Conservation (phyloP, 2,888 invertebrate species). For the Tinea trinotella region DNA sequence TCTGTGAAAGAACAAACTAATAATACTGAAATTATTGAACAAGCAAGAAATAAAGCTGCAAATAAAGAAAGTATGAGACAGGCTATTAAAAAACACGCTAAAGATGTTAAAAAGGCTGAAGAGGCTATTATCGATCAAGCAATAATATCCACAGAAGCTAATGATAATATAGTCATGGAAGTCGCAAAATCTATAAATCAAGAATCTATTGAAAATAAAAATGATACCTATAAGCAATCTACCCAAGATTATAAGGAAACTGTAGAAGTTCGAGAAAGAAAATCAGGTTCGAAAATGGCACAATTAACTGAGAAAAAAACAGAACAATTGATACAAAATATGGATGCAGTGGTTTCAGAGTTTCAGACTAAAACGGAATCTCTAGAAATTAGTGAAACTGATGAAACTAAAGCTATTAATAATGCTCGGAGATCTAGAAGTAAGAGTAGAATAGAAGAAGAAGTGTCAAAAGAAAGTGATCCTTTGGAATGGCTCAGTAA, state of each 20-base stretch:
- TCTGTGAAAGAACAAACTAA: no score
- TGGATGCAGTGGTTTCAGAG: slow-evolving; percentile 55
- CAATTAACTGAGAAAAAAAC: slow-evolving; percentile 49
- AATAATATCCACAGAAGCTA: background rate
- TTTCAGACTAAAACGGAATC: slow-evolving; percentile 46
- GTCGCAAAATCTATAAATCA: background rate
- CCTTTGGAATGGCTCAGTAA: slow-evolving; percentile 39
- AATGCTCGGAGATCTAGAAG: slow-evolving; percentile 38
- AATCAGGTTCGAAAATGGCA: slow-evolving; percentile 52
- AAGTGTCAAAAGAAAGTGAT: slow-evolving; percentile 37
- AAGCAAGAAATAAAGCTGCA: slow-evolving; percentile 18
- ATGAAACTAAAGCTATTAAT: slow-evolving; percentile 21
- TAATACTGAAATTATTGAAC: slow-evolving; percentile 8
- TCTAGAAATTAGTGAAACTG: slow-evolving; percentile 28
- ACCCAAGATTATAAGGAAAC: background rate
- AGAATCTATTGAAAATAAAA: slow-evolving; percentile 16
- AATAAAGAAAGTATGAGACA: slow-evolving; percentile 23
- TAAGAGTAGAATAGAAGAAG: slow-evolving; percentile 41
- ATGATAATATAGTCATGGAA: background rate
- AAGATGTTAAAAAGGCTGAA: background rate
- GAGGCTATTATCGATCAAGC: background rate
- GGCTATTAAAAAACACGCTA: slow-evolving; percentile 20
- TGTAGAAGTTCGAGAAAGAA: slow-evolving; percentile 24
- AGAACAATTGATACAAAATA: slow-evolving; percentile 46
- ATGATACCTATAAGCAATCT: background rate